Evolutionary conservation across 2,797 vertebrate species (phyloP), one percentile per base, ranked within the genome.

Genomic region (Ptychobarbus kaznakovi): DNA sequence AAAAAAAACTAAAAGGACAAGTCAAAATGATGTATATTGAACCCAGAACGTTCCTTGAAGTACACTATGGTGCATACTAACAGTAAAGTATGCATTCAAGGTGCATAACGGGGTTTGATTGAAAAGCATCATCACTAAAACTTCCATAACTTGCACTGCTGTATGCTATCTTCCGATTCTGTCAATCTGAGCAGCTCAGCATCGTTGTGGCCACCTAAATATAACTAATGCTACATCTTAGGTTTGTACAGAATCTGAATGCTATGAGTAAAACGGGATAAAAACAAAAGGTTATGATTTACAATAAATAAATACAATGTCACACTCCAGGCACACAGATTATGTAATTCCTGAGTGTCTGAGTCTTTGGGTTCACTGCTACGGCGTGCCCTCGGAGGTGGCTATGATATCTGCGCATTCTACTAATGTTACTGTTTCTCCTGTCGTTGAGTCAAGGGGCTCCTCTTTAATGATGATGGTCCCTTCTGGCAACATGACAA

Each of bases 381-480:
- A 86, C 20, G 51, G 73, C 1, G 65, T 82, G 80, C 9, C 80
- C 56, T 86, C 73, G 10, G 80, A 81, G 12, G 42, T 63, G 73
- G 38, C 15, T 82, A 80, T 86, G 28, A 82, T 82, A 32, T 77
- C 88, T 83, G 81, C 66, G 0, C 80, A 46, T 51, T 89, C 88
- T 73, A 91, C 89, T 82, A 91, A 86, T 32, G 87, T 88, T 58
- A 92, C 38, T 68, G 87, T 84, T 83, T 91, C 90, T 44, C 35
- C 86, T 68, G 61, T 78, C 8, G 82, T 65, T 8, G 80, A 78
- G 72, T 92, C 90, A 89, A 91, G 73, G 74, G 86, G 87, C 61
- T 92, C 95, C 25, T 89, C 92, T 3, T 93, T 89, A 7, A 94
- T 87, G 1, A 92, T 82, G 0, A 93, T 89, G 0, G 91, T 53